Evolutionary conservation across 2,797 vertebrate genomes (phyloP), one percentile per base, ranked within the genome.

Genomic region (Xenops minutus): DNA sequence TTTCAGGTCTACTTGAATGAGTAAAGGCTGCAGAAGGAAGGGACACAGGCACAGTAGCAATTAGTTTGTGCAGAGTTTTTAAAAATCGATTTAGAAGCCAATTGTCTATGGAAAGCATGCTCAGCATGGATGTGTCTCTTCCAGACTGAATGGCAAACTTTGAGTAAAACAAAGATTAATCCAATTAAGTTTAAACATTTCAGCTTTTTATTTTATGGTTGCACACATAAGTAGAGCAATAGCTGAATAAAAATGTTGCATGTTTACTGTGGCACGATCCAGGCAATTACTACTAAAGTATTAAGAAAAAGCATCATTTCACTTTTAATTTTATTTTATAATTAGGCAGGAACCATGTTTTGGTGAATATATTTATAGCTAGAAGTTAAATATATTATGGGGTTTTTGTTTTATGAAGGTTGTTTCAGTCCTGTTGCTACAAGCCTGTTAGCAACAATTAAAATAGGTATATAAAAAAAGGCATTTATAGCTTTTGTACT

Each of bases 271-370:
- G 64, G 79, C 10, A 6, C 56, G 67, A 92, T 93, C 71, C 49
- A 69, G 89, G 84, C 76, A 96, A 97, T 94, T 95, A 67, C 48
- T 83, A 69, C 55, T 66, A 85, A 91, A 77, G 27, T 90, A 93
- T 89, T 74, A 93, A 80, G 46, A 74, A 81, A 94, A 94, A 94
- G 7, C 68, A 93, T 73, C 16, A 78, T 95, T 94, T 95, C 56
- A 61, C 12, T 66, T 94, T 94, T 77, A 89, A 92, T 95, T 97
- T 95, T 91, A 80, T 90, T 95, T 94, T 89, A 76, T 89, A 95
- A 96, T 94, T 93, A 73, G 48, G 26, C 20, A 7, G 55, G 77
- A 89, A 78, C 7, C 7, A 21, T 59, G 52, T 89, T 97, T 95
- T 72, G 37, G 20, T 49, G 58, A 88, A 84, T 52, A 79, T 1